phyloP scores from a whole-genome alignment of 2,797 vertebrate genomes.

The Pangasius sanitwongsei region DNA sequence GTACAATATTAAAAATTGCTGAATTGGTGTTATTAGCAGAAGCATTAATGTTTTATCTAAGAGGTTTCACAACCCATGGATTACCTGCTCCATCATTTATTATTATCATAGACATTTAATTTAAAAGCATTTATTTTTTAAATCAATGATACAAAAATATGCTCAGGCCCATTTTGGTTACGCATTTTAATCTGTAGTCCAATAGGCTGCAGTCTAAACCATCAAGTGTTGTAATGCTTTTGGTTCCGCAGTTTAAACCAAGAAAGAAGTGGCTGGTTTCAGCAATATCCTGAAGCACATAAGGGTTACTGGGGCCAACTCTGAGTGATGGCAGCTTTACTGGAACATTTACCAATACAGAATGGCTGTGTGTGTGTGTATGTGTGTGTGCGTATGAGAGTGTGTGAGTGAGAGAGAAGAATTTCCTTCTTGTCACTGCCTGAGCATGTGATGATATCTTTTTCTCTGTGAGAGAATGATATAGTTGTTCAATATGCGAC shows the following conservation, averaged over 20 bases:
- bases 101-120: not conserved
- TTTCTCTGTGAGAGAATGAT: slow-evolving; percentile 32
- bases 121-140: not conserved
- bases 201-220: slow-evolving; percentile 3
- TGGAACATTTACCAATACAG: slow-evolving; percentile 25
- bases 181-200: slow-evolving; percentile 1
- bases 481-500: slow-evolving; percentile 36
- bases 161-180: slow-evolving; percentile 6
- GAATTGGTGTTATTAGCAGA: not conserved
- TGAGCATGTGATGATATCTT: slow-evolving; percentile 29
- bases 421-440: slow-evolving; percentile 35
- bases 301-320: slow-evolving; percentile 8
- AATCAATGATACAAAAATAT: not conserved
- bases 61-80: not conserved
- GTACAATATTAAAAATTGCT: not conserved
- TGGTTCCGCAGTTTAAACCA: slow-evolving; percentile 3
- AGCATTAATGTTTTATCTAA: not conserved
- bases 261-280: slow-evolving; percentile 9
- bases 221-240: not conserved
- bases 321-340: slow-evolving; percentile 34
- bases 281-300: slow-evolving; percentile 2
- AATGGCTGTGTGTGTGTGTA: not conserved
- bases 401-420: not conserved
- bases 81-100: not conserved
- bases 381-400: not conserved